phyloP scores from a whole-genome alignment of 2,888 invertebrate species.

The Cephus rjabovi region DNA sequence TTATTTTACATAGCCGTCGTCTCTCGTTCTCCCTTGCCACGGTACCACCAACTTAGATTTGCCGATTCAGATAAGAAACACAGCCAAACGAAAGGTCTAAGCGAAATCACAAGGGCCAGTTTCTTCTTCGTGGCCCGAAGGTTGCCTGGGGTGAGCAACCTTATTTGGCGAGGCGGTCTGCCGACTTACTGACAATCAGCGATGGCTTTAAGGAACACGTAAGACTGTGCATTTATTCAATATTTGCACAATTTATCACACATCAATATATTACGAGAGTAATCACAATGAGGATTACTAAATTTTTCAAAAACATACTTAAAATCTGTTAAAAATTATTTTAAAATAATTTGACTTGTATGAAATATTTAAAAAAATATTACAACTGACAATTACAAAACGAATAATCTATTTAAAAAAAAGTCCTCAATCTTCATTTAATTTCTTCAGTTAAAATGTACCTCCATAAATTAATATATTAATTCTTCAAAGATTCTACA shows the following conservation, averaged over 20 bases:
- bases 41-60: constrained; percentile 45
- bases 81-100: constrained; percentile 34
- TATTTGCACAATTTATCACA: not conserved
- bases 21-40: constrained; percentile 19
- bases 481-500: constrained; percentile 30
- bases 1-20: constrained; percentile 16
- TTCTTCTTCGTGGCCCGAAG: constrained; percentile 28
- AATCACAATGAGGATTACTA: not conserved
- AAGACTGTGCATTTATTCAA: constrained; percentile 7
- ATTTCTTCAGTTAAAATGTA: constrained; percentile 28
- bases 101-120: constrained; percentile 37
- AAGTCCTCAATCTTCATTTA: constrained; percentile 26
- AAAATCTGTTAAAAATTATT: not conserved
- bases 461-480: constrained; percentile 31
- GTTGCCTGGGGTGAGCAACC: constrained; percentile 47
- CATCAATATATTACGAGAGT: not conserved
- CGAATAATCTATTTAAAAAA: constrained; percentile 27
- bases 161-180: constrained; percentile 46
- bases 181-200: constrained; percentile 24
- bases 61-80: constrained; percentile 43
- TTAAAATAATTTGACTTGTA: not conserved
- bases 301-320: not conserved
- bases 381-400: not conserved
- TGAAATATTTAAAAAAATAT: no score
- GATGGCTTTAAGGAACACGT: constrained; percentile 26